Evolutionary conservation across 2,797 vertebrate species (phyloP), one percentile per base, ranked within the genome.

Genomic region (Falco novaeseelandiae): DNA sequence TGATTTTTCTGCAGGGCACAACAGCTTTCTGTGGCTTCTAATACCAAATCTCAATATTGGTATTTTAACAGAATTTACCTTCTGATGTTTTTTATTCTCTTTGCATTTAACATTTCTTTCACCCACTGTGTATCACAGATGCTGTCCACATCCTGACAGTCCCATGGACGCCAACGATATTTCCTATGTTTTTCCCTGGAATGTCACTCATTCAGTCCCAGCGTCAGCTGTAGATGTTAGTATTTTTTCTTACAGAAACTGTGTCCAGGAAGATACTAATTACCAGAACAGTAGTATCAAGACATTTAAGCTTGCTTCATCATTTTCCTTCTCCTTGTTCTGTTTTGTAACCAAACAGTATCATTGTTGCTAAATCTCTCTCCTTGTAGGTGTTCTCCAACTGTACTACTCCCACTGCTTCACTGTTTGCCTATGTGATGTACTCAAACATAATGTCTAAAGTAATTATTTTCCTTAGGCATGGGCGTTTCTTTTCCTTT

Each of bases 351-450:
- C 55, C 76, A 95, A 95, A 95, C 65, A 94, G 76, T 69, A 38
- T 82, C 55, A 82, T n/a, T 96, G 69, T 91, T 89, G 91, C 82
- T 95, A 72, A 86, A 95, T 81, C 58, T 93, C 87, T 91, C 30
- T 86, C 32, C 38, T 93, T 91, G 91, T 95, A 97, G 91, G 95
- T 96, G 91, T 94, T 96, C 87, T 97, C 80, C 87, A 94, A 82
- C 93, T 95, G 54, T 66, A 58, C 82, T 88, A 90, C 94, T 93
- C 95, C 95, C 93, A 96, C 94, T 81, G 65, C 61, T 94, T 88
- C 73, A 26, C 82, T 95, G 76, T 94, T 95, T 95, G 91, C 91
- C 80, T 82, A 4, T 87, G 87, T 82, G 93, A 94, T 96, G 89
- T 94, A 88, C 83, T 96, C 87, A 96, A 94, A 95, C 93, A 95